Conservation (phyloP, 2,888 invertebrate genomes). For the Phrixothrix hirtus region DNA sequence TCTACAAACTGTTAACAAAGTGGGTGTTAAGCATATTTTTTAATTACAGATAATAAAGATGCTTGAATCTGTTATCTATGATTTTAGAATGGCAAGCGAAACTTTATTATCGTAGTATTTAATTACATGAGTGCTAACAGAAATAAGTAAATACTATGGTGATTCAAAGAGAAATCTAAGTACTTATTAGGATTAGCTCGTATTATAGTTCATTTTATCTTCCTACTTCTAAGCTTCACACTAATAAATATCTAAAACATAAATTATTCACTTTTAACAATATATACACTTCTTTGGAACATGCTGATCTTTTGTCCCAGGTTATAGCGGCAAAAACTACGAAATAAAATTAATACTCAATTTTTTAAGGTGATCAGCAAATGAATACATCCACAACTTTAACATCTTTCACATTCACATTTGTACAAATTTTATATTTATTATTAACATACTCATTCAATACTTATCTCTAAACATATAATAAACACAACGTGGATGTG, state of each 20-base stretch:
- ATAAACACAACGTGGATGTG: too few relatives aligned
- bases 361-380: conserved; percentile 17
- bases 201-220: conserved; percentile 41
- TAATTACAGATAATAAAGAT: conserved; percentile 11
- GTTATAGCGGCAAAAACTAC: conserved; percentile 19
- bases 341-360: conserved; percentile 13
- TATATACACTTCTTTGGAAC: conserved; percentile 52
- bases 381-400: conserved; percentile 18
- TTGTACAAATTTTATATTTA: conserved; percentile 22
- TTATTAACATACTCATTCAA: conserved; percentile 14
- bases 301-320: conserved; percentile 38
- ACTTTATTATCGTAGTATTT: conserved; percentile 8
- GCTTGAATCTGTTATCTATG: conserved; percentile 7
- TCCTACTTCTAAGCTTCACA: conserved; percentile 50
- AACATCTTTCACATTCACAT: conserved; percentile 18
- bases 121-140: conserved; percentile 23
- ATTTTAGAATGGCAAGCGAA: conserved; percentile 13
- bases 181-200: conserved; percentile 47
- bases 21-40: conserved; percentile 15
- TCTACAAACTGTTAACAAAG: conserved; percentile 25
- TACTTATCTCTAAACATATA: conserved; percentile 9
- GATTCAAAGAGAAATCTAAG: conserved; percentile 48
- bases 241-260: conserved; percentile 56
- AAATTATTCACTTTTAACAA: conserved; percentile 46
- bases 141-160: conserved; percentile 42